Evolutionary conservation across 2,797 vertebrate species (phyloP), one percentile per base, ranked within the genome.

Genomic region (Fratercula arctica): DNA sequence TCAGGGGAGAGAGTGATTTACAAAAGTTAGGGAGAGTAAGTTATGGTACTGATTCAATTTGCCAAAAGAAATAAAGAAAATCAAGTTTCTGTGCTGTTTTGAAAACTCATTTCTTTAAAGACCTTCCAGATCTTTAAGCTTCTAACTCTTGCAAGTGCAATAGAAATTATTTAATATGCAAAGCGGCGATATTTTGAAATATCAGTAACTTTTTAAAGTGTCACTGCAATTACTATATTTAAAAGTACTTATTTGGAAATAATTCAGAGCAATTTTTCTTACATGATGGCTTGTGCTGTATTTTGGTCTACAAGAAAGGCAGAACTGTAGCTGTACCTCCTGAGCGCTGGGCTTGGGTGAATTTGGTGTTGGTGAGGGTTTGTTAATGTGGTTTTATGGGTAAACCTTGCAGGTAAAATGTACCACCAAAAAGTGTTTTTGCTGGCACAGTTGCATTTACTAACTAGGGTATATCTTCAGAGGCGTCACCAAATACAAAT

Each of bases 101-200:
- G 21, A 87, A 89, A 95, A 68, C n/a, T 64, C 37, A 35, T 78
- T 85, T 90, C 56, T 89, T 85, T 87, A 69, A 87, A 87, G 33
- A 68, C 50, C 18, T 85, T 89, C 41, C 75, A 85, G 57, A 80
- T 85, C 53, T 70, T 87, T 75, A 91, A 70, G 19, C 39, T 72
- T 90, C 54, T 76, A 17, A 61, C 66, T 80, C 60, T 45, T 85
- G 16, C 43, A 61, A 70, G 33, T 35, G 25, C 19, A 35, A 13
- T 53, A 82, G 37, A 90, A 89, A 67, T 87, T 0, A 45, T 46
- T 85, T 75, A 57, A n/a, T 78, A 63, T 19, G 16, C 1, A 26
- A 87, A 92, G n/a, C 24, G 63, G 53, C 64, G 63, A 5, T 80
- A 57, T 95, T 96, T 89, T 89, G 76, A 87, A 92, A 77, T 66